A percentile compares a stretch with the other conserved stretches of the same genome.
These are phyloP conservation scores for Leptinotarsa rubiginosa DNA, from an alignment of 2,888 invertebrate genomes.

Conservation along the genomic window DNA sequence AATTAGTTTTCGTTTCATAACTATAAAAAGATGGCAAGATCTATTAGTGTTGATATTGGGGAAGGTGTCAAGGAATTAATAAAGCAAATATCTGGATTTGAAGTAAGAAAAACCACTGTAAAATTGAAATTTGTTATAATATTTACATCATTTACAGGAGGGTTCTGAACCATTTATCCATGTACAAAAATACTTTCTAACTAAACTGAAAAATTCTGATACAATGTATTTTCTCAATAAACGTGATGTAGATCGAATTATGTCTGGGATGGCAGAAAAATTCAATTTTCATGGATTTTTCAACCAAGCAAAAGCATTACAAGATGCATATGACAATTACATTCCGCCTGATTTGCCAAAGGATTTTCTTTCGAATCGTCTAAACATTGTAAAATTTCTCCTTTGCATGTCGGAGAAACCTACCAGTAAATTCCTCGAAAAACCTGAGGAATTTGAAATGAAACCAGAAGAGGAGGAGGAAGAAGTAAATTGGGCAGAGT, in stretches of 20 bases:
- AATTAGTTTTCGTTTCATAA: not conserved
- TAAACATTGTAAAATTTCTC: conserved; percentile 61
- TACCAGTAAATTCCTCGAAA: conserved; percentile 58
- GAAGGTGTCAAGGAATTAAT: conserved; percentile 52
- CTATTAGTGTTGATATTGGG: conserved; percentile 50
- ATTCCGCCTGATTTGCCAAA: conserved; percentile 51
- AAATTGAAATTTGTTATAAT: conserved; percentile 7
- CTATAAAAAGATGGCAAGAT: conserved; percentile 49
- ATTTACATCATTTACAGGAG: conserved; percentile 50
- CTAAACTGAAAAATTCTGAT: conserved; percentile 55
- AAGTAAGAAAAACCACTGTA: conserved; percentile 48
- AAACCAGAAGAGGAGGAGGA: conserved; percentile 59
- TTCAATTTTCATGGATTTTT: conserved; percentile 62
- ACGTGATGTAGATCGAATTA: conserved; percentile 57
- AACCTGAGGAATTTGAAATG: conserved; percentile 51
- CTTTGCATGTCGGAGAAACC: conserved; percentile 61
- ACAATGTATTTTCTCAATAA: conserved; percentile 59
- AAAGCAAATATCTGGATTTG: conserved; percentile 50
- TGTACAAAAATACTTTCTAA: conserved; percentile 55
- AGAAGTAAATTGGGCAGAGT: conserved; percentile 68
- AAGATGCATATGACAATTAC: conserved; percentile 55
- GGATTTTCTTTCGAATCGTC: conserved; percentile 51
- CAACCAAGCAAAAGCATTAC: conserved; percentile 57
- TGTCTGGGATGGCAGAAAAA: conserved; percentile 60
- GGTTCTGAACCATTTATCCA: conserved; percentile 53